These are phyloP conservation scores for Thunnus maccoyii DNA, from an alignment of 2,113 vertebrate species.

Conservation along the genomic window DNA sequence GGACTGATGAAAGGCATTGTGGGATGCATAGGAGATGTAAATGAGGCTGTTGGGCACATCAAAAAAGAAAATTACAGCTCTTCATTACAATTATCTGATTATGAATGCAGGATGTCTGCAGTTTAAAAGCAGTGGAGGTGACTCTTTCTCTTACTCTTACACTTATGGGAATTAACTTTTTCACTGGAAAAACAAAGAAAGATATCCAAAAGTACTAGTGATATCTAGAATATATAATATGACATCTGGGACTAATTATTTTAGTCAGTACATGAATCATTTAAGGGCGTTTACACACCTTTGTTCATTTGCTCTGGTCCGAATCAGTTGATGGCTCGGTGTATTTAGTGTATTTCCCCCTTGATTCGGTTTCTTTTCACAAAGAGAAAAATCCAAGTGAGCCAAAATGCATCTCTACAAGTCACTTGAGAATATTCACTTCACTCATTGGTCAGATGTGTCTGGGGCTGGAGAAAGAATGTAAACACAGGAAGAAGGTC, in stretches of 20 bases:
- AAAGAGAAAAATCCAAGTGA: too few species aligned
- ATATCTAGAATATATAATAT: background rate
- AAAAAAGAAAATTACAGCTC: conserved; percentile 21
- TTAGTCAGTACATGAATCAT: background rate
- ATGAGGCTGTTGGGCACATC: conserved; percentile 18
- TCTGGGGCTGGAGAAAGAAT: too few species aligned
- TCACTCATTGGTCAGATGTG: too few species aligned
- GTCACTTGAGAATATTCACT: too few species aligned
- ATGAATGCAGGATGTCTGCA: conserved; percentile 12
- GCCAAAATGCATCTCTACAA: too few species aligned
- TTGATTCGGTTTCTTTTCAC: too few species aligned
- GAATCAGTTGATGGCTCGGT: too few species aligned
- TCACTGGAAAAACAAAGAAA: background rate
- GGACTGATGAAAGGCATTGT: conserved; percentile 50
- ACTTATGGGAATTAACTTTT: background rate
- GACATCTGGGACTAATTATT: conserved; percentile 6
- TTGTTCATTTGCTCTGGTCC: too few species aligned
- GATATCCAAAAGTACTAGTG: background rate
- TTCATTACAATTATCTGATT: conserved; percentile 31
- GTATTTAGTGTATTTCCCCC: too few species aligned
- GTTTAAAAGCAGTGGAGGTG: conserved; percentile 25
- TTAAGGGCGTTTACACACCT: background rate
- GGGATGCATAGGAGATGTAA: conserved; percentile 45
- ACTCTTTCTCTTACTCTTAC: background rate
- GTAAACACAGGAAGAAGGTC: too few species aligned